Conservation (phyloP, 2,888 invertebrate genomes). For the Yponomeuta cagnagella region DNA sequence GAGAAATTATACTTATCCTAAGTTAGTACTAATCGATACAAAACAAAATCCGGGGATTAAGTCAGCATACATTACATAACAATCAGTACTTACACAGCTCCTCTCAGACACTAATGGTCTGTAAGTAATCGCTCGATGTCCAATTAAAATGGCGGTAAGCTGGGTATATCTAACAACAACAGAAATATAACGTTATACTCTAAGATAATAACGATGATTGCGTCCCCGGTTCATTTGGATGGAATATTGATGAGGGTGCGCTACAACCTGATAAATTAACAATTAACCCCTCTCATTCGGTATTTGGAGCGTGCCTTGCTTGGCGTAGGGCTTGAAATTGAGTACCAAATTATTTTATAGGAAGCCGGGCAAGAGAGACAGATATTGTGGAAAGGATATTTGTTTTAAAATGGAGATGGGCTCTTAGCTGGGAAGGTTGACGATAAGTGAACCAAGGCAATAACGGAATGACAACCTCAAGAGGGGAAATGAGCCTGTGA, state of each 20-base stretch:
- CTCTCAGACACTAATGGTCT: background rate
- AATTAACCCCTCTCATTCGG: background rate
- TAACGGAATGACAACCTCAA: too few relatives aligned
- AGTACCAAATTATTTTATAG: too few relatives aligned
- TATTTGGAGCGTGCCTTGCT: too few relatives aligned
- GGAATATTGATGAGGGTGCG: conserved; percentile 5
- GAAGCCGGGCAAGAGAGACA: too few relatives aligned
- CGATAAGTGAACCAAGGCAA: too few relatives aligned
- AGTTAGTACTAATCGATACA: too few relatives aligned
- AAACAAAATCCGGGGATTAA: background rate
- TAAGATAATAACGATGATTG: background rate
- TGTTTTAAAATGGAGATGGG: too few relatives aligned
- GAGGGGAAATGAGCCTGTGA: too few relatives aligned
- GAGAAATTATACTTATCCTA: too few relatives aligned
- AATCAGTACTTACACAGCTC: background rate
- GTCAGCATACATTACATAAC: background rate
- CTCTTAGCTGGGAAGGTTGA: too few relatives aligned
- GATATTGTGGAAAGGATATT: too few relatives aligned
- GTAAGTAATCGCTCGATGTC: background rate
- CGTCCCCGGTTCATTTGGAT: background rate
- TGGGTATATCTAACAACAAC: background rate
- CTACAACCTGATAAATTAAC: conserved; percentile 13
- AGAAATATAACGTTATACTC: background rate
- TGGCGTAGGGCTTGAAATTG: too few relatives aligned
- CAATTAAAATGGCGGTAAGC: background rate